A percentile compares a stretch with the other conserved stretches of the same genome.
Evolutionary conservation across 2,888 invertebrate species (phyloP).

Genomic region (Campoplex capitator): DNA sequence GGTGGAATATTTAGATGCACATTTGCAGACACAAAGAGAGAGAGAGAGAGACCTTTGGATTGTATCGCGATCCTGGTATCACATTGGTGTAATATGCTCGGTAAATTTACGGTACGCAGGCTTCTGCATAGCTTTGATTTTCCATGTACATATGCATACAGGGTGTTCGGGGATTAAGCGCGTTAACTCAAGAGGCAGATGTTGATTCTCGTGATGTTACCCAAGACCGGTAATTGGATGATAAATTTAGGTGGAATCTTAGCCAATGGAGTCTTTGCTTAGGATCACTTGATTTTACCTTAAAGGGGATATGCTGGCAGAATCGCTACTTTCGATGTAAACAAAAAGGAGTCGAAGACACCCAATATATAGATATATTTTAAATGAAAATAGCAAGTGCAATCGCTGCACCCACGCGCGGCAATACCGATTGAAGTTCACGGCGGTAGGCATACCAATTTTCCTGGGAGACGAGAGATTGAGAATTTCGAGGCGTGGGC

Average conservation of each 20-base stretch:
- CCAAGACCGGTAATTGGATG: too few relatives aligned
- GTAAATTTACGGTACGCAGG: constrained; percentile 36
- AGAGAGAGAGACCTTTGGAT: constrained; percentile 61
- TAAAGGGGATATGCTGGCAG: neutral
- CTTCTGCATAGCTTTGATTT: neutral
- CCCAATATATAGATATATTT: constrained; percentile 7
- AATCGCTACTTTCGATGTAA: neutral
- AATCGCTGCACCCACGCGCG: constrained; percentile 44
- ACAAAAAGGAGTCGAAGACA: neutral
- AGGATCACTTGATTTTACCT: neutral
- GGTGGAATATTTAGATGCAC: constrained; percentile 45
- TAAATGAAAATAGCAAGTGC: constrained; percentile 39
- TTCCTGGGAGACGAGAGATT: constrained; percentile 33
- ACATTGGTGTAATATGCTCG: constrained; percentile 11
- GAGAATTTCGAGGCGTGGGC: constrained; percentile 45
- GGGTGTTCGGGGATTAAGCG: neutral
- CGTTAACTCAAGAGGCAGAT: neutral
- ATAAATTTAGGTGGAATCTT: neutral
- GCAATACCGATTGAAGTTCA: constrained; percentile 57
- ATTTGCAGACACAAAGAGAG: constrained; percentile 36
- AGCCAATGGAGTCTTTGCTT: neutral
- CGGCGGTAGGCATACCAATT: constrained; percentile 52
- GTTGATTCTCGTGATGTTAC: neutral
- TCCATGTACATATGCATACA: neutral
- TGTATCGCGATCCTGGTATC: constrained; percentile 16